phyloP scores from a whole-genome alignment of 2,797 vertebrate genomes.

The Cryptoprocta ferox region DNA sequence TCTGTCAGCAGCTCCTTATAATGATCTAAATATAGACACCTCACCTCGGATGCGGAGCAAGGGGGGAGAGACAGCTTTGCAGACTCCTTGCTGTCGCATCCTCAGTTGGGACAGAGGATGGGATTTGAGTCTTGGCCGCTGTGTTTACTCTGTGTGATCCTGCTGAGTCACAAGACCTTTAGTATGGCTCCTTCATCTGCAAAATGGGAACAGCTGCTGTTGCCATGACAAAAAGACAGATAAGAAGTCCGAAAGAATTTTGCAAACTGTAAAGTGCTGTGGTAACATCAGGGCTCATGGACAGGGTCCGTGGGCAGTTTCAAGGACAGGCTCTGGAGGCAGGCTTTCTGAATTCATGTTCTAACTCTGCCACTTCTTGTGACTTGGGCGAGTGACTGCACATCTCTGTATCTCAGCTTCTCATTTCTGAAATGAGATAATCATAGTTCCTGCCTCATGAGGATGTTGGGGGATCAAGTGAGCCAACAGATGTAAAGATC shows the following conservation, averaged over 20 bases:
- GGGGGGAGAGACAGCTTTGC: background rate
- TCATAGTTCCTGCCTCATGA: background rate
- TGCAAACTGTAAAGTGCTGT: background rate
- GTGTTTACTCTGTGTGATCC: background rate
- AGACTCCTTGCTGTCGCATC: background rate
- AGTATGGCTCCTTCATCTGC: background rate
- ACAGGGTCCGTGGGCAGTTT: background rate
- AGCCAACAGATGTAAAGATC: background rate
- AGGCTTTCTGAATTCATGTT: background rate
- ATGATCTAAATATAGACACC: conserved; percentile 74
- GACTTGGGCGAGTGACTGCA: background rate
- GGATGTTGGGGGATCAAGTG: background rate
- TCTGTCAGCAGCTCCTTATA: conserved; percentile 65
- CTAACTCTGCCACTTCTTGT: background rate
- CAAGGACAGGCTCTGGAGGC: background rate
- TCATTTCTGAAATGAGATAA: background rate
- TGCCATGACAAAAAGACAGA: background rate
- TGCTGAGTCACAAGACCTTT: background rate
- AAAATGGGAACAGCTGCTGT: conserved; percentile 19
- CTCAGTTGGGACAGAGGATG: background rate
- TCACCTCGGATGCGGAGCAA: conserved; percentile 6
- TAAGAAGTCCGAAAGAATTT: background rate
- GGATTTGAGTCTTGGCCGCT: background rate
- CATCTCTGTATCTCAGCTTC: background rate
- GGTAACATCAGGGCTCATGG: background rate